Conservation (phyloP, 2,113 vertebrate species). For the Choloepus hoffmanni region DNA sequence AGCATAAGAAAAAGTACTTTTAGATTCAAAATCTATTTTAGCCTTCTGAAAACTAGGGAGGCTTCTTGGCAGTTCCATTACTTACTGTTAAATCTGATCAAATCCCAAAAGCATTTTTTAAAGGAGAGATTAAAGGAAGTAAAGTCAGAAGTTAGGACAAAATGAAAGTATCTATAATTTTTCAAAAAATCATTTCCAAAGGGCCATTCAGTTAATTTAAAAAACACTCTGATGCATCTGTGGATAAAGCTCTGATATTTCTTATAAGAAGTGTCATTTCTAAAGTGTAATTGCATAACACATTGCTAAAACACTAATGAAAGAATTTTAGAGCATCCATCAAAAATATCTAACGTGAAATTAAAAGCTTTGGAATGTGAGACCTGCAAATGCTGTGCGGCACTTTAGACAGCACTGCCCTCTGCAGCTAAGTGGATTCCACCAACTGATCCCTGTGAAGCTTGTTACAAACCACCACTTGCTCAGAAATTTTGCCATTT, state of each 20-base stretch:
- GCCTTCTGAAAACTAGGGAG: slow-evolving; percentile 57
- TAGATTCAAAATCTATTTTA: slow-evolving; percentile 58
- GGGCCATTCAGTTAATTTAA: slow-evolving; percentile 78
- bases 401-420: slow-evolving; percentile 83
- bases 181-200: slow-evolving; percentile 81
- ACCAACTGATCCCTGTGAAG: neutral
- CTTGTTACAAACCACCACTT: neutral
- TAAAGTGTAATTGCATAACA: slow-evolving; percentile 84
- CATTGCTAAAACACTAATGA: slow-evolving; percentile 82
- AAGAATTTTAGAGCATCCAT: slow-evolving; percentile 81
- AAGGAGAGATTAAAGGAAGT: slow-evolving; percentile 66
- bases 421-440: slow-evolving; percentile 78
- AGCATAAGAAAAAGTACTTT: slow-evolving; percentile 19
- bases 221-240: slow-evolving; percentile 72
- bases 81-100: slow-evolving; percentile 63
- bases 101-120: slow-evolving; percentile 59
- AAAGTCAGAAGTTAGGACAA: slow-evolving; percentile 56
- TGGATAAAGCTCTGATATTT: slow-evolving; percentile 79
- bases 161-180: slow-evolving; percentile 59
- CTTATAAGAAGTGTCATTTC: slow-evolving; percentile 81
- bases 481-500: neutral
- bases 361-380: slow-evolving; percentile 60
- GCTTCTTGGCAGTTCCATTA: slow-evolving; percentile 24
- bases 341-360: slow-evolving; percentile 82
- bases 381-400: slow-evolving; percentile 39